Evolutionary conservation across 2,888 invertebrate species (phyloP).

Genomic region (Rhimphoctona megacephalus): DNA sequence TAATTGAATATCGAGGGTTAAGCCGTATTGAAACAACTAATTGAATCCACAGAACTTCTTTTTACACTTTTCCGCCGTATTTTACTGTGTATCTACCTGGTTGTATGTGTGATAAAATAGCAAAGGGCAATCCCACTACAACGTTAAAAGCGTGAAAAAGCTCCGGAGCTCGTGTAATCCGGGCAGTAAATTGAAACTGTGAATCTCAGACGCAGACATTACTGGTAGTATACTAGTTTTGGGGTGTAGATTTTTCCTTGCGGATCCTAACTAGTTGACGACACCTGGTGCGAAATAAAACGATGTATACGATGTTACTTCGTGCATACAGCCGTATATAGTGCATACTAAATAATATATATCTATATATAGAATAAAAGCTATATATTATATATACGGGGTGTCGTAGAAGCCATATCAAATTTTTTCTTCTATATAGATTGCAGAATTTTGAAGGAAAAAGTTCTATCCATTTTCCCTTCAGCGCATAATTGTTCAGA

Average conservation of each 20-base stretch:
- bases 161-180: slow-evolving; percentile 27
- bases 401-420: not conserved
- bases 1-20: not conserved
- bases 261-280: slow-evolving; percentile 51
- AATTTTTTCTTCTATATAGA: too few species aligned
- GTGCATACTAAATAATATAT: slow-evolving; percentile 2
- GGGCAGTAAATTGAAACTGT: slow-evolving; percentile 54
- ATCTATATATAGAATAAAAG: not conserved
- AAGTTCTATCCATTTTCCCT: not conserved
- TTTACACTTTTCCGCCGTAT: not conserved
- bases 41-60: not conserved
- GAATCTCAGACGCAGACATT: slow-evolving; percentile 46
- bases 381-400: not conserved
- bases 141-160: slow-evolving; percentile 26
- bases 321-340: slow-evolving; percentile 36
- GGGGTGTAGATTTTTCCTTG: slow-evolving; percentile 21
- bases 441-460: not conserved
- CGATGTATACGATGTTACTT: slow-evolving; percentile 39
- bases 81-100: not conserved
- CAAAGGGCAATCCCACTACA: slow-evolving; percentile 1
- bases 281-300: slow-evolving; percentile 64
- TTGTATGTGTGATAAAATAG: slow-evolving; percentile 6
- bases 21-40: not conserved
- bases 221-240: slow-evolving; percentile 8
- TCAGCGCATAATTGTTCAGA: too few species aligned